Conservation (phyloP, 2,888 invertebrate genomes). For the Epirrita christyi region DNA sequence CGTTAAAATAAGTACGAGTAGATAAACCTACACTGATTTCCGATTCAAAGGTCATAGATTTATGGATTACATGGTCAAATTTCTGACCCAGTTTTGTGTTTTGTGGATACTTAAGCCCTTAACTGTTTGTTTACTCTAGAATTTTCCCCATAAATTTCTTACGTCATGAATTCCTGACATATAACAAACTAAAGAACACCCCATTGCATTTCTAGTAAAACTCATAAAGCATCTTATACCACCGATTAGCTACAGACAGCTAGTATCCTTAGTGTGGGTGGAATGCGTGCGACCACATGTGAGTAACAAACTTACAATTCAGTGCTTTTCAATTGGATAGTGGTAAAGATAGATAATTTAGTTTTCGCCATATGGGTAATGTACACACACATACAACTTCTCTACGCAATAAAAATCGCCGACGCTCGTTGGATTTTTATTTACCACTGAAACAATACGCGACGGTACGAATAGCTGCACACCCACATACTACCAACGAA, state of each 20-base stretch:
- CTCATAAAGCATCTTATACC: slow-evolving; percentile 34
- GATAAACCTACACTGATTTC: too few relatives aligned
- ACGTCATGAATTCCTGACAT: background rate
- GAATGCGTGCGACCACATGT: slow-evolving; percentile 50
- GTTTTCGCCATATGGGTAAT: too few relatives aligned
- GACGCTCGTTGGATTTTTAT: slow-evolving; percentile 44
- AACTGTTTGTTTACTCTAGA: background rate
- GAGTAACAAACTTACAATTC: slow-evolving; percentile 37
- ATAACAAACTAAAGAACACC: slow-evolving; percentile 6
- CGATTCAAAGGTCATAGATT: too few relatives aligned
- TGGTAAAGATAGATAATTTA: background rate
- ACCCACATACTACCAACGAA: slow-evolving; percentile 80
- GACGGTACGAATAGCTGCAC: slow-evolving; percentile 72
- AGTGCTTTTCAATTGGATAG: background rate
- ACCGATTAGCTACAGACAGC: background rate
- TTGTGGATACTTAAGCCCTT: too few relatives aligned
- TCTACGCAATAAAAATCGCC: slow-evolving; percentile 33
- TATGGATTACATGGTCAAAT: too few relatives aligned
- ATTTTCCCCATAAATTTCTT: slow-evolving; percentile 14
- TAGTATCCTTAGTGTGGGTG: slow-evolving; percentile 34
- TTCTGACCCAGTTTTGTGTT: too few relatives aligned
- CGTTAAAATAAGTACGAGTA: too few relatives aligned
- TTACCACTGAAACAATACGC: slow-evolving; percentile 60
- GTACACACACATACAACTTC: slow-evolving; percentile 1
- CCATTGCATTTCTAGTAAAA: slow-evolving; percentile 21